Percentiles rank a stretch among this genome's conserved stretches.
Evolutionary conservation across 2,888 invertebrate genomes (phyloP).

Genomic region (Pantelozetes paolii): DNA sequence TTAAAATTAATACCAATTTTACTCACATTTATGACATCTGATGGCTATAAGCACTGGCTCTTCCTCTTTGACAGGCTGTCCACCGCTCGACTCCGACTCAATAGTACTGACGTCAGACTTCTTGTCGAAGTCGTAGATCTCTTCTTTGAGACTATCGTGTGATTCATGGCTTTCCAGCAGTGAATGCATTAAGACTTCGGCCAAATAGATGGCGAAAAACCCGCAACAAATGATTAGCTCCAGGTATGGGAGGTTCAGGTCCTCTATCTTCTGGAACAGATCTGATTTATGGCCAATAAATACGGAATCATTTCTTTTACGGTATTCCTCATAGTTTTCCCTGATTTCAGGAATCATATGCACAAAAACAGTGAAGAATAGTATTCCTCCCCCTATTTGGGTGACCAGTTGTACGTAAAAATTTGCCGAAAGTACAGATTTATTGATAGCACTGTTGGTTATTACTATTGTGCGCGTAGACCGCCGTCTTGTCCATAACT

Average conservation of each 20-base stretch:
- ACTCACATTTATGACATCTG: not conserved
- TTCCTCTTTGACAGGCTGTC: not conserved
- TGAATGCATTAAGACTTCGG: conserved; percentile 71
- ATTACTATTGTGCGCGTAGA: not conserved
- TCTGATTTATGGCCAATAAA: conserved; percentile 53
- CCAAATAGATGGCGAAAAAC: conserved; percentile 70
- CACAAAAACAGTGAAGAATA: conserved; percentile 73
- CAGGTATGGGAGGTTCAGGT: conserved; percentile 62
- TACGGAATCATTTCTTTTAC: not conserved
- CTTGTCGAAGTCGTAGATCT: conserved; percentile 15
- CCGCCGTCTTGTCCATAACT: conserved; percentile 7
- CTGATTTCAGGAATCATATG: conserved; percentile 74
- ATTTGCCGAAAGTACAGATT: conserved; percentile 5
- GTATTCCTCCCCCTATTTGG: conserved; percentile 70
- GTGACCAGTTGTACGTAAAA: conserved; percentile 37
- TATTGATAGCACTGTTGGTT: not conserved
- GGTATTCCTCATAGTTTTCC: conserved; percentile 59
- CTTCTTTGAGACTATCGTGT: conserved; percentile 1
- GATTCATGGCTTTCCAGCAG: conserved; percentile 55
- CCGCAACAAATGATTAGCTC: conserved; percentile 69
- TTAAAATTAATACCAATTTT: no score
- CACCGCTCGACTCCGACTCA: not conserved
- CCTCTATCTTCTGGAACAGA: conserved; percentile 16
- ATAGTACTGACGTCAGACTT: conserved; percentile 15
- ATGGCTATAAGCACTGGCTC: conserved; percentile 22